Evolutionary conservation across 2,113 vertebrate genomes (phyloP).

Genomic region (Sinocyclocheilus anshuiensis): DNA sequence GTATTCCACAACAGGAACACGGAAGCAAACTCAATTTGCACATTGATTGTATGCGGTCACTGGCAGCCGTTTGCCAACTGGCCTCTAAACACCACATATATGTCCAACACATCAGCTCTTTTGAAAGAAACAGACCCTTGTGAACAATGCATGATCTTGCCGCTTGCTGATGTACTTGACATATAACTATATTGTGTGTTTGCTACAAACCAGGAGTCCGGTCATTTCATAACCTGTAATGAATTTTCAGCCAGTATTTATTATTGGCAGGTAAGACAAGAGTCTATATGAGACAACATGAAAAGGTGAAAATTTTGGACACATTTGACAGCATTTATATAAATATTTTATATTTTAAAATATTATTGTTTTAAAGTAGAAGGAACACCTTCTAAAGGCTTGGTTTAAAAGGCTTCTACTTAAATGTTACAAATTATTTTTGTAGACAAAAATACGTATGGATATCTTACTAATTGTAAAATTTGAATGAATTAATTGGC

Average conservation of each 20-base stretch:
- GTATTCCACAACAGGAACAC: slow-evolving; percentile 24
- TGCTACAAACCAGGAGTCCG: neutral
- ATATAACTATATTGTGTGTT: neutral
- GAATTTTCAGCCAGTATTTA: neutral
- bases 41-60: slow-evolving; percentile 47
- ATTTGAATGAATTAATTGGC: neutral
- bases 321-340: neutral
- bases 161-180: neutral
- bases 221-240: neutral
- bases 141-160: neutral
- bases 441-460: neutral
- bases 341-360: no score
- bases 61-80: slow-evolving; percentile 26
- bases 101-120: slow-evolving; percentile 4
- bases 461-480: neutral
- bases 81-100: neutral
- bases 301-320: neutral
- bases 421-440: neutral
- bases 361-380: no score
- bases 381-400: no score
- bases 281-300: neutral
- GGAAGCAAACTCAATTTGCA: slow-evolving; percentile 50
- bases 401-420: neutral
- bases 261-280: neutral
- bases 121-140: neutral